phyloP scores from a whole-genome alignment of 1,140 invertebrate species.

The Caenorhabditis latens region DNA sequence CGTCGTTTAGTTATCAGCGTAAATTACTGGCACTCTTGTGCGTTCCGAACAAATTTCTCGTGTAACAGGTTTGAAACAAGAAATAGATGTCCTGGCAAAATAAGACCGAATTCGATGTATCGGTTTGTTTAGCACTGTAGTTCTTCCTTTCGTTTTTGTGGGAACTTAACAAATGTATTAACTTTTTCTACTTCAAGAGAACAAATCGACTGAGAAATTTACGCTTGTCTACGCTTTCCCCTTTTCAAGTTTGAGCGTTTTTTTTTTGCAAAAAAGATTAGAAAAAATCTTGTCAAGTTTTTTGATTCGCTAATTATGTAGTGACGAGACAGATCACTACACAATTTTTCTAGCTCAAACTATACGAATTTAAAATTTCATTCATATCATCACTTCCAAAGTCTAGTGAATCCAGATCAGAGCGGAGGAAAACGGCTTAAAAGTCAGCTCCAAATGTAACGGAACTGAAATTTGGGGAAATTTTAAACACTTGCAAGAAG shows the following conservation, averaged over 20 bases:
- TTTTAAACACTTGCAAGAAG: too few relatives aligned
- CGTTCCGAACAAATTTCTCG: neutral
- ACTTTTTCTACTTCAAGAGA: too few relatives aligned
- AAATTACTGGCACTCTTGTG: conserved; percentile 47
- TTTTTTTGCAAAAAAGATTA: too few relatives aligned
- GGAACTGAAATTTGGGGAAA: too few relatives aligned
- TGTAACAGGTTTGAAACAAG: conserved; percentile 39
- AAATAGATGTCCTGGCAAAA: conserved; percentile 4
- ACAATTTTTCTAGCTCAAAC: neutral
- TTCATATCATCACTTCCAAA: neutral
- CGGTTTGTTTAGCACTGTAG: neutral
- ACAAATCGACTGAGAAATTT: too few relatives aligned
- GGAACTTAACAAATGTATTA: neutral
- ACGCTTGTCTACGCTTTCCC: too few relatives aligned
- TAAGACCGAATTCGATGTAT: conserved; percentile 15
- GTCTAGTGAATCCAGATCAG: too few relatives aligned
- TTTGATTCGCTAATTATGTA: conserved; percentile 5
- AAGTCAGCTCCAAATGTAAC: too few relatives aligned
- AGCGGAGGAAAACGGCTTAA: too few relatives aligned
- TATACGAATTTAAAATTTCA: neutral
- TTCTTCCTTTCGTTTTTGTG: neutral
- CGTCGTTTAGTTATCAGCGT: conserved; percentile 8
- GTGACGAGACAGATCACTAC: conserved; percentile 5
- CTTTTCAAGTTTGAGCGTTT: too few relatives aligned
- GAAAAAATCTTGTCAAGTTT: neutral